Percentiles rank a stretch among this genome's conserved stretches.
These are phyloP conservation scores for Zaprionus davidi DNA, from an alignment of 1,140 invertebrate genomes.

Conservation along the genomic window DNA sequence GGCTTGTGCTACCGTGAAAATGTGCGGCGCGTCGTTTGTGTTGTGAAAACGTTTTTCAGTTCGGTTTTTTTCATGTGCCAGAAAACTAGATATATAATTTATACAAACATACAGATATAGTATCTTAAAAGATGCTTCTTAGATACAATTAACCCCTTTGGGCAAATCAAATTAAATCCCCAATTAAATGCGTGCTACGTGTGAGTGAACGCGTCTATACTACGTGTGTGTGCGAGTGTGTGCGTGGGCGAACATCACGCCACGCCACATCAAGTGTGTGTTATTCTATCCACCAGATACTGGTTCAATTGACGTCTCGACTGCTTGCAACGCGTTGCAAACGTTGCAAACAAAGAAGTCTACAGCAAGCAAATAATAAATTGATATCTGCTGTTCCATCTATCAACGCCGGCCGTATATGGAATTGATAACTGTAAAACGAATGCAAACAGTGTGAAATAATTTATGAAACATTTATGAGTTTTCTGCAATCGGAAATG, in stretches of 20 bases:
- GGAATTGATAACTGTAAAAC: not conserved
- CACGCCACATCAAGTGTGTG: slow-evolving; percentile 25
- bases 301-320: slow-evolving; percentile 29
- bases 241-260: slow-evolving; percentile 54
- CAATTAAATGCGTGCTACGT: slow-evolving; percentile 10
- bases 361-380: no score
- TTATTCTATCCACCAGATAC: slow-evolving; percentile 46
- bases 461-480: slow-evolving; percentile 20
- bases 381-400: not conserved
- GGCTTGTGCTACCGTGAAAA: slow-evolving; percentile 81
- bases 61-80: slow-evolving; percentile 10
- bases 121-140: slow-evolving; percentile 35
- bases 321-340: slow-evolving; percentile 26
- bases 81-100: slow-evolving; percentile 11
- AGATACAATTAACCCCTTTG: slow-evolving; percentile 16
- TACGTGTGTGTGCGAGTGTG: slow-evolving; percentile 27
- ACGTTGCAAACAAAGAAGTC: not conserved
- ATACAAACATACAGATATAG: slow-evolving; percentile 32
- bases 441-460: not conserved
- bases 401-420: not conserved
- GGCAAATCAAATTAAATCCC: slow-evolving; percentile 18
- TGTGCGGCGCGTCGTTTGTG: slow-evolving; percentile 68
- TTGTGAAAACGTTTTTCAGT: slow-evolving; percentile 39
- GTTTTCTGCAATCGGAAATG: slow-evolving; percentile 67
- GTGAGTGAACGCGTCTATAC: not conserved